Evolutionary conservation across 2,113 vertebrate genomes (phyloP).

Genomic region (Terrapene triunguis): DNA sequence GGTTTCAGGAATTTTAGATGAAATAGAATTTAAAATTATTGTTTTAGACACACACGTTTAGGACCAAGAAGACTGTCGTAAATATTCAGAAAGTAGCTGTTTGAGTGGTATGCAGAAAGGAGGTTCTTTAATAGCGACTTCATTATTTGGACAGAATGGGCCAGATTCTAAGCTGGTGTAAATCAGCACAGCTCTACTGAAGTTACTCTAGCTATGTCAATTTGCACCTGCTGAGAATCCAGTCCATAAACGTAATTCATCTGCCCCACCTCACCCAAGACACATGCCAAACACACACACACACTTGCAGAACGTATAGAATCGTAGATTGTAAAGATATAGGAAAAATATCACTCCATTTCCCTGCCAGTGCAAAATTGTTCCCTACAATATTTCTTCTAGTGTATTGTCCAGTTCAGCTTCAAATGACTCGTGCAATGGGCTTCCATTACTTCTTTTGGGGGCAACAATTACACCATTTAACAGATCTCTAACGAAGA

Average conservation of each 20-base stretch:
- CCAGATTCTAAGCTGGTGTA: background rate
- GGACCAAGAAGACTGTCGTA: background rate
- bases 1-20: background rate
- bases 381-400: background rate
- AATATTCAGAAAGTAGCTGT: background rate
- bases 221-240: constrained; percentile 25
- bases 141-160: background rate
- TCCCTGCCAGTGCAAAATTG: background rate
- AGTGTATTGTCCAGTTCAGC: background rate
- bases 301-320: background rate
- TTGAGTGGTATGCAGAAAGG: background rate
- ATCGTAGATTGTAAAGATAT: background rate
- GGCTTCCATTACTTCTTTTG: background rate
- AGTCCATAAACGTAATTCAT: background rate
- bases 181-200: background rate
- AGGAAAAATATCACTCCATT: background rate
- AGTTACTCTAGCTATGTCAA: background rate
- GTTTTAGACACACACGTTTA: background rate
- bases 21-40: background rate
- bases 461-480: background rate
- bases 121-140: background rate
- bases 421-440: background rate
- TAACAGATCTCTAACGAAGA: background rate
- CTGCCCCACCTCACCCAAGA: background rate
- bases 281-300: background rate